Percentiles rank a stretch among this genome's conserved stretches.
Evolutionary conservation across 2,888 invertebrate genomes (phyloP).

Genomic region (Lasiommata megera): DNA sequence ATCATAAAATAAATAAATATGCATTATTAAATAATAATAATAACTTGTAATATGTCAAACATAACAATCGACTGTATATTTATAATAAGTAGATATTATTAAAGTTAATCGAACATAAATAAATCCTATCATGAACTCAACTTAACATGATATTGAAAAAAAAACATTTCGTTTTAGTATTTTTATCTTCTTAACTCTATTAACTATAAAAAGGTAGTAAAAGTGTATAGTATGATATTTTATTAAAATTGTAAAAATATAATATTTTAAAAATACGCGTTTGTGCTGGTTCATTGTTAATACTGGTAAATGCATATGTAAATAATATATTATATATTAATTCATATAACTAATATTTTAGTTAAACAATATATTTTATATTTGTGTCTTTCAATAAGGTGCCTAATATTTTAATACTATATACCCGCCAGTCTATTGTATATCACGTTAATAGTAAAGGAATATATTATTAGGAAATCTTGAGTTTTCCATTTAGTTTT

Average conservation of each 20-base stretch:
- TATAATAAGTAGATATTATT: neutral
- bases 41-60: neutral
- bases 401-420: neutral
- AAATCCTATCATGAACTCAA: neutral
- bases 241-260: neutral
- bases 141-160: neutral
- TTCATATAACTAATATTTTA: neutral
- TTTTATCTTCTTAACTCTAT: neutral
- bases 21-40: neutral
- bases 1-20: neutral
- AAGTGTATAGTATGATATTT: neutral
- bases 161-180: neutral
- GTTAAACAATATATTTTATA: neutral
- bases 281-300: neutral
- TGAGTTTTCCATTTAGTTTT: conserved; percentile 56
- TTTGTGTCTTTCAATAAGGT: neutral
- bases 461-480: conserved; percentile 22
- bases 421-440: conserved; percentile 5
- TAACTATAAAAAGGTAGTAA: neutral
- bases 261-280: neutral
- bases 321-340: neutral
- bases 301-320: conserved; percentile 10
- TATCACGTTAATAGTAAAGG: neutral
- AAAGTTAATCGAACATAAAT: neutral
- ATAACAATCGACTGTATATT: neutral